Conservation (phyloP, 2,797 vertebrate genomes). For the Helarctos malayanus region DNA sequence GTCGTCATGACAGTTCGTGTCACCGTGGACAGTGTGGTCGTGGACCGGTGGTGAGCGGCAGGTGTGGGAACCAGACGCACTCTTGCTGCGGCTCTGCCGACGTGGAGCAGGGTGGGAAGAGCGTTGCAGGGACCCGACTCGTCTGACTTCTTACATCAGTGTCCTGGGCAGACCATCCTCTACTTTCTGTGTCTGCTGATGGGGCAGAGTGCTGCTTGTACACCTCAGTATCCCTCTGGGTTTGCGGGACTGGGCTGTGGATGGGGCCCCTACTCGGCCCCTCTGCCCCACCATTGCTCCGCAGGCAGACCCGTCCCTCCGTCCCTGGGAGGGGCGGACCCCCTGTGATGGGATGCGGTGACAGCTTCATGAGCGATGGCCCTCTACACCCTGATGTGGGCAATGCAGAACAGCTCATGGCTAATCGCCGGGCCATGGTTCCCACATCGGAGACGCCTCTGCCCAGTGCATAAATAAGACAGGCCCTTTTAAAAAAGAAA, state of each 20-base stretch:
- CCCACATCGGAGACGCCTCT: neutral
- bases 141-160: fast-evolving
- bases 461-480: neutral
- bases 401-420: fast-evolving
- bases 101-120: fast-evolving
- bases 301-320: fast-evolving
- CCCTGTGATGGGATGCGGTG: fast-evolving
- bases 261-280: fast-evolving
- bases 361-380: fast-evolving
- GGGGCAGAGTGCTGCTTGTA: fast-evolving
- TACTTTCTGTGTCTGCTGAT: fast-evolving
- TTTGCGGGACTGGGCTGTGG: fast-evolving
- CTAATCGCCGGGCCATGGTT: neutral
- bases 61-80: fast-evolving
- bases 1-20: fast-evolving
- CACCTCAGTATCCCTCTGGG: fast-evolving
- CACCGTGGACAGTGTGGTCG: neutral
- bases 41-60: fast-evolving
- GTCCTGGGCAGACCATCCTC: neutral
- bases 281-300: fast-evolving
- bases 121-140: fast-evolving
- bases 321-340: fast-evolving
- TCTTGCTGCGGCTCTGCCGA: fast-evolving
- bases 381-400: fast-evolving
- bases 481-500: neutral